Evolutionary conservation across 2,797 vertebrate genomes (phyloP), one percentile per base, ranked within the genome.

Genomic region (Coregonus suidteri): DNA sequence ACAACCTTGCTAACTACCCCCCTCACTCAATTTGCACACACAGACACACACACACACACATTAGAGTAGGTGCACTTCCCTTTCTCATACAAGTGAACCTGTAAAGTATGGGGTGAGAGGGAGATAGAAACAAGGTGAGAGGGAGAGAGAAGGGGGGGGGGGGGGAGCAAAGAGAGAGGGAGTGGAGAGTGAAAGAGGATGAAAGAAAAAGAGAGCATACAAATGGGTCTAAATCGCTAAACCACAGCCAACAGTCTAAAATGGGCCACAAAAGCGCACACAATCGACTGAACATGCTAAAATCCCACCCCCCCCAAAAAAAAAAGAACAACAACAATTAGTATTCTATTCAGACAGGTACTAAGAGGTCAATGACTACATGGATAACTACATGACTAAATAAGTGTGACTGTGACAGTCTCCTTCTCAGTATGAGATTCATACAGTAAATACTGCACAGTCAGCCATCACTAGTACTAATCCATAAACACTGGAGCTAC

Each of bases 71-170:
- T 93, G 93, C 93, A 94, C 94, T 94, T 91, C 93, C 93, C 92
- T 92, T 94, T 92, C 88, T 93, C 91, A 88, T 92, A 92, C 94
- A 94, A 94, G 94, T 93, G 92, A 93, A 95, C 95, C 93, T 91
- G 87, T 71, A 82, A 64, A 81, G 86, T 79, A 56, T 18, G 90
- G 90, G 92, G 90, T 91, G 93, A 94, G 91, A 91, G 91, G 90
- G 92, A 91, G 92, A 91, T 92, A 90, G 93, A 88, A 62, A 62
- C 56, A 20, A 20, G n/a, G 56, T 9, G 91, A 91, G 92, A 91
- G 92, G 91, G 93, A 92, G 35, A 73, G 20, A 52, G 16, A 6
- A n/a, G 3, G 54, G 30, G 65, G n/a, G 76, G 75, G 13, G 31
- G 79, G 74, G 78, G 62, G 41, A 37, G 18, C 35, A 35, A 41